Evolutionary conservation across 1,140 invertebrate species (phyloP).

Genomic region (Saccostrea cuccullata): DNA sequence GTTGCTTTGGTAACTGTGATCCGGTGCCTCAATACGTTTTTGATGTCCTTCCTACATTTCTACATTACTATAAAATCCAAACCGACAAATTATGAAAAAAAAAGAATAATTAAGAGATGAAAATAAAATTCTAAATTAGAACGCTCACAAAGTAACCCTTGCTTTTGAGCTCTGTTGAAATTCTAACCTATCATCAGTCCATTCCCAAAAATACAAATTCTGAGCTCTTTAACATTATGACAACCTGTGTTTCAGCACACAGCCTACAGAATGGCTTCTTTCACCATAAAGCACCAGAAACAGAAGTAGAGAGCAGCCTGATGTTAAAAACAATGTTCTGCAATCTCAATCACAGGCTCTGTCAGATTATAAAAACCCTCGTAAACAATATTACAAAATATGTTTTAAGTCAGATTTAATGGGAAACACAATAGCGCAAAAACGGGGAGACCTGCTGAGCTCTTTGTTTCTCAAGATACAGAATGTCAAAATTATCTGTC

Average conservation of each 20-base stretch:
- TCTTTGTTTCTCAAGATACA: not conserved
- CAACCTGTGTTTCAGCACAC: not conserved
- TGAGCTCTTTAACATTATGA: not conserved
- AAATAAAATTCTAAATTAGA: not conserved
- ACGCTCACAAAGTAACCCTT: not conserved
- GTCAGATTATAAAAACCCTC: not conserved
- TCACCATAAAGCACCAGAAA: not conserved
- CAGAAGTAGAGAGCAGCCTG: not conserved
- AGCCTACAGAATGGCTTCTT: not conserved
- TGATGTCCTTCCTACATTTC: not conserved
- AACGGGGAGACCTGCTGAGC: not conserved
- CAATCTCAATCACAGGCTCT: not conserved
- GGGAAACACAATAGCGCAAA: not conserved
- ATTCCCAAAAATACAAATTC: not conserved
- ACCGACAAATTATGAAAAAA: not conserved
- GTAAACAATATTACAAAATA: not conserved
- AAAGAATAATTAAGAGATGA: not conserved
- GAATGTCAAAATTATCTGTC: not conserved
- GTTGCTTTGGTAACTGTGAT: constrained; percentile 1
- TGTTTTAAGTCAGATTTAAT: not conserved
- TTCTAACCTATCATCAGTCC: not conserved
- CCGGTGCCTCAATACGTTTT: not conserved
- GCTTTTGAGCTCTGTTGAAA: not conserved
- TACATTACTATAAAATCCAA: not conserved
- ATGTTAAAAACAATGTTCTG: constrained; percentile 6